Percentiles rank a stretch among this genome's conserved stretches.
phyloP scores from a whole-genome alignment of 2,797 vertebrate genomes.

The Streptopelia turtur region DNA sequence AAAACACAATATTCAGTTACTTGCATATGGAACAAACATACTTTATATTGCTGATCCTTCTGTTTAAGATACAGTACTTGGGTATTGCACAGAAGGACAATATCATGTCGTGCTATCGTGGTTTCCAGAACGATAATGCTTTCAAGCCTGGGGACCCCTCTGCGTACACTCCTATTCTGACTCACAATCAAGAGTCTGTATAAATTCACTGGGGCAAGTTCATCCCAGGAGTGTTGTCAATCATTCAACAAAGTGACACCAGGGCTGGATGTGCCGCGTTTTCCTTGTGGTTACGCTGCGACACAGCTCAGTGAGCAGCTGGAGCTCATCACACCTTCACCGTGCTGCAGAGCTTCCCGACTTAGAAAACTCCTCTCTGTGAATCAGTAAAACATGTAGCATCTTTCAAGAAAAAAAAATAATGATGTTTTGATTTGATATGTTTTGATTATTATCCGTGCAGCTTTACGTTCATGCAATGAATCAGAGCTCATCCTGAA shows the following conservation, averaged over 20 bases:
- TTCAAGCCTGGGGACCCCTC: background rate
- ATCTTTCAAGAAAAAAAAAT: background rate
- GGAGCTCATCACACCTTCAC: background rate
- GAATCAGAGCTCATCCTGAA: background rate
- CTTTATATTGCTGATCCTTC: background rate
- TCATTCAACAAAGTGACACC: background rate
- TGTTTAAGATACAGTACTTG: background rate
- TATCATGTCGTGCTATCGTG: rapidly evolving
- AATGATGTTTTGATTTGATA: background rate
- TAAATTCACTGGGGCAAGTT: background rate
- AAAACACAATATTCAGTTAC: background rate
- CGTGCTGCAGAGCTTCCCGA: rapidly evolving
- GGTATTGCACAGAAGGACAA: background rate
- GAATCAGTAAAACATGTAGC: background rate
- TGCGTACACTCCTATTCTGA: background rate
- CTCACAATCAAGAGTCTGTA: background rate
- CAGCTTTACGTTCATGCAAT: rapidly evolving
- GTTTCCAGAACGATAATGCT: background rate
- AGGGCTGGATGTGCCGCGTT: rapidly evolving
- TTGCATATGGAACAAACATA: background rate
- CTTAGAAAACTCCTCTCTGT: background rate
- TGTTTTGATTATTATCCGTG: background rate
- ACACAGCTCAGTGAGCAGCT: background rate
- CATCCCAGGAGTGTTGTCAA: background rate
- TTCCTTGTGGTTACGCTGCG: rapidly evolving